phyloP scores from a whole-genome alignment of 2,113 vertebrate species.

The Pionites leucogaster region DNA sequence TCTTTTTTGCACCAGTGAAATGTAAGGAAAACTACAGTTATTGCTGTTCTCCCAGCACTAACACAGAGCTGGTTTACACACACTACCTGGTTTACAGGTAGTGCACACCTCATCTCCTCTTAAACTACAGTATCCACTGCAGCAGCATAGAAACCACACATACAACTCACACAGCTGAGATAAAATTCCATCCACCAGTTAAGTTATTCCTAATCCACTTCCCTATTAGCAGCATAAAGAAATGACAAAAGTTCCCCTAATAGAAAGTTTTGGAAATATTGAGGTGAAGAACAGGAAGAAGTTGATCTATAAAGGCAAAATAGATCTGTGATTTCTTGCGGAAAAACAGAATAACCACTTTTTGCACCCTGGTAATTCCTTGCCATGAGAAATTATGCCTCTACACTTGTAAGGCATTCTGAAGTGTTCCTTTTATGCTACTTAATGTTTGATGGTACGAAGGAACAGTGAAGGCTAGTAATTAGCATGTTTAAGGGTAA shows the following conservation, averaged over 20 bases:
- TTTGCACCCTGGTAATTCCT: not conserved
- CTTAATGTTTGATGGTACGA: not conserved
- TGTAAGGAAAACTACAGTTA: not conserved
- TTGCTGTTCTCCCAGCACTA: not conserved
- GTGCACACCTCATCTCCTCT: not conserved
- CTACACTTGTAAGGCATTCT: not conserved
- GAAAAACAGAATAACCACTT: not conserved
- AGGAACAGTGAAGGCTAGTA: not conserved
- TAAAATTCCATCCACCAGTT: not conserved
- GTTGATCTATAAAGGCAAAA: not conserved
- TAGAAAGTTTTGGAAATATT: not conserved
- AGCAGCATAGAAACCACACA: not conserved
- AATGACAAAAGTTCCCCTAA: not conserved
- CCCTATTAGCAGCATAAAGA: not conserved
- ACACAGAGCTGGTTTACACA: not conserved
- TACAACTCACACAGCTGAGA: accelerated
- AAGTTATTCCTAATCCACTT: not conserved
- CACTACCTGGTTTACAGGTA: not conserved
- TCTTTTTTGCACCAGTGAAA: not conserved
- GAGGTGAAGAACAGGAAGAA: not conserved
- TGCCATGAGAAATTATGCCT: not conserved
- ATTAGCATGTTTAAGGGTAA: not conserved
- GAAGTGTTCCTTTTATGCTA: not conserved
- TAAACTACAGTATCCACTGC: not conserved
- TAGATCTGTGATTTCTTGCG: not conserved